Evolutionary conservation across 53 echinoderm and acorn worm genomes (phyloP).

Genomic region (Antedon mediterranea): DNA sequence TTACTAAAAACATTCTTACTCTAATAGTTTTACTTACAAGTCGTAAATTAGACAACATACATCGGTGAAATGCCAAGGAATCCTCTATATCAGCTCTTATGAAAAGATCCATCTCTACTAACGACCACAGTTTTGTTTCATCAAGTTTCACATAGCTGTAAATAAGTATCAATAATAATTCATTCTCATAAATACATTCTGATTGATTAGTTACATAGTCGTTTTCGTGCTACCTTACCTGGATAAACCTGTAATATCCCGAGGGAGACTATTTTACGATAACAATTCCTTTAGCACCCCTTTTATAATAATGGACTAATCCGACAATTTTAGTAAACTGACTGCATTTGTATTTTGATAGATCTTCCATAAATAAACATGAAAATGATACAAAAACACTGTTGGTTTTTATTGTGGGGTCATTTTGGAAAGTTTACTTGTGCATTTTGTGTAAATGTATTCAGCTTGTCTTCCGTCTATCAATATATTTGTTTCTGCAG

Average conservation of each 20-base stretch:
- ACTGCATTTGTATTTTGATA: no score
- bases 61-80: slow-evolving; percentile 69
- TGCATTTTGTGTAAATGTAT: no score
- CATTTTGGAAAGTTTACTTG: no score
- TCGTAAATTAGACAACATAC: slow-evolving; percentile 76
- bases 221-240: background rate
- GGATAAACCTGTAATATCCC: background rate
- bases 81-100: slow-evolving; percentile 80
- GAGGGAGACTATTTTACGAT: no score
- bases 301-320: background rate
- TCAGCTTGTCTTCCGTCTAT: no score
- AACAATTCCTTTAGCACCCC: background rate
- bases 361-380: no score
- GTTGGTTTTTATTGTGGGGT: background rate
- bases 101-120: slow-evolving; percentile 89
- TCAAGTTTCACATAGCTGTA: slow-evolving; percentile 71
- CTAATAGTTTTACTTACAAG: slow-evolving; percentile 76
- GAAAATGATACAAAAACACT: no score
- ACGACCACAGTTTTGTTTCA: slow-evolving; percentile 73
- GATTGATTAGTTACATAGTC: no score
- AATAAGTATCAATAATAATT: no score
- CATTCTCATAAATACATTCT: no score
- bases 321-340: background rate
- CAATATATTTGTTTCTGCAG: no score
- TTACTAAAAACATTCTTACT: background rate